A percentile compares a stretch with the other conserved stretches of the same genome.
These are phyloP conservation scores for Gobius niger DNA, from an alignment of 2,113 vertebrate species.

Conservation along the genomic window DNA sequence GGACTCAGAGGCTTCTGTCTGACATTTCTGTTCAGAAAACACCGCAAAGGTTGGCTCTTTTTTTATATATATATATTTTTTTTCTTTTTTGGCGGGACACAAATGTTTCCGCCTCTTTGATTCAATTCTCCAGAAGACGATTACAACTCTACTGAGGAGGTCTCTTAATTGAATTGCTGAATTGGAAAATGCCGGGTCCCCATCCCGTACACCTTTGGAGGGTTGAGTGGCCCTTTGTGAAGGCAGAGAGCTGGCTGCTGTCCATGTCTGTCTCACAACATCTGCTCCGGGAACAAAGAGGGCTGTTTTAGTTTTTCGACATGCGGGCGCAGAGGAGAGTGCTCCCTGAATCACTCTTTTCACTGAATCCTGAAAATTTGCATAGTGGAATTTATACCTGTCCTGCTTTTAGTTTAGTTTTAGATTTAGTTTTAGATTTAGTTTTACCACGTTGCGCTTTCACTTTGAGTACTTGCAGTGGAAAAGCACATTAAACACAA, in stretches of 20 bases:
- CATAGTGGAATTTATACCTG: too few relatives aligned
- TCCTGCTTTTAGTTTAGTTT: too few relatives aligned
- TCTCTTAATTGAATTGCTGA: conserved; percentile 1
- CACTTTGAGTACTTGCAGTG: too few relatives aligned
- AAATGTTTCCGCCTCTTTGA: conserved; percentile 1
- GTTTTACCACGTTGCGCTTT: too few relatives aligned
- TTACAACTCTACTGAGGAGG: conserved; percentile 5
- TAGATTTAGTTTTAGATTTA: too few relatives aligned
- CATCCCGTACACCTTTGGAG: conserved; percentile 3
- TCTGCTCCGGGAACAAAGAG: conserved; percentile 3
- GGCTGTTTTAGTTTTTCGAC: not conserved
- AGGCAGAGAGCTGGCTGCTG: not conserved
- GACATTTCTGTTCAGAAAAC: conserved; percentile 4
- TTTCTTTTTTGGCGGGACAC: not conserved
- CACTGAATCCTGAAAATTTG: too few relatives aligned
- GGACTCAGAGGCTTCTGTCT: not conserved
- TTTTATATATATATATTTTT: too few relatives aligned
- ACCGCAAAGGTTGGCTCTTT: not conserved
- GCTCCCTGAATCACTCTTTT: too few relatives aligned
- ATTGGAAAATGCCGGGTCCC: not conserved
- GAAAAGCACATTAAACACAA: too few relatives aligned
- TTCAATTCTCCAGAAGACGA: conserved; percentile 7
- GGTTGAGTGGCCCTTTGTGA: not conserved
- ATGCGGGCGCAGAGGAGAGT: too few relatives aligned
- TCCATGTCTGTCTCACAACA: not conserved